Evolutionary conservation across 1,140 invertebrate species (phyloP).

Genomic region (Euborellia annulipes): DNA sequence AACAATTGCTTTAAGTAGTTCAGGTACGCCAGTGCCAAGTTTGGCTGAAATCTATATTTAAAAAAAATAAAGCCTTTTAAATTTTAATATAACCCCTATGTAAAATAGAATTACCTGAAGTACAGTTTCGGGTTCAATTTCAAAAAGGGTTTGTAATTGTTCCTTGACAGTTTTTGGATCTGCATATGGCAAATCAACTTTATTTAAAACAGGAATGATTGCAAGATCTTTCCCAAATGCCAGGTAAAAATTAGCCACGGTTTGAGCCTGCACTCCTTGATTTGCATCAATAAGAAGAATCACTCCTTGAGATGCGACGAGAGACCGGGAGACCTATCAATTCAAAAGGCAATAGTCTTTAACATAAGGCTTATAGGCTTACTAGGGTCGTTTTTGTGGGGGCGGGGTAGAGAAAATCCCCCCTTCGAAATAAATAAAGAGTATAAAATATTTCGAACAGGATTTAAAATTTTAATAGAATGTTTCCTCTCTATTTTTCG

Average conservation of each 20-base stretch:
- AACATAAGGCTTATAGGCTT: no score
- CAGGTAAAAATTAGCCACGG: slow-evolving; percentile 90
- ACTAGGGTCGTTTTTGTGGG: no score
- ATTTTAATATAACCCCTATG: no score
- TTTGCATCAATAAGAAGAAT: slow-evolving; percentile 92
- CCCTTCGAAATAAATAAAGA: no score
- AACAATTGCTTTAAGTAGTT: slow-evolving; percentile 62
- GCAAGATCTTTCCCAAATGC: slow-evolving; percentile 66
- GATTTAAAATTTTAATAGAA: no score
- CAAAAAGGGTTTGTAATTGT: slow-evolving; percentile 75
- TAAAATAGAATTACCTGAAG: no score
- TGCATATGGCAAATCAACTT: slow-evolving; percentile 88
- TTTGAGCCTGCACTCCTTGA: slow-evolving; percentile 94
- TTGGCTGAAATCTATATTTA: slow-evolving; percentile 71
- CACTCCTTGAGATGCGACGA: slow-evolving; percentile 88
- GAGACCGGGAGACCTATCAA: slow-evolving; percentile 72
- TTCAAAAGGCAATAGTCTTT: no score
- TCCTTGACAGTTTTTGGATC: slow-evolving; percentile 61
- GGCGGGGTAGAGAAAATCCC: no score
- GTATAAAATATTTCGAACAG: no score
- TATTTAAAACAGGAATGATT: slow-evolving; percentile 90
- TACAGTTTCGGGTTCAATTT: slow-evolving; percentile 52
- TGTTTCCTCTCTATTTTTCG: no score
- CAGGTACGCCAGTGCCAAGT: slow-evolving; percentile 58
- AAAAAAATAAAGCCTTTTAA: background rate